Percentiles rank a stretch among this genome's conserved stretches.
Evolutionary conservation across 2,113 vertebrate genomes (phyloP).

Genomic region (Burhinus bistriatus): DNA sequence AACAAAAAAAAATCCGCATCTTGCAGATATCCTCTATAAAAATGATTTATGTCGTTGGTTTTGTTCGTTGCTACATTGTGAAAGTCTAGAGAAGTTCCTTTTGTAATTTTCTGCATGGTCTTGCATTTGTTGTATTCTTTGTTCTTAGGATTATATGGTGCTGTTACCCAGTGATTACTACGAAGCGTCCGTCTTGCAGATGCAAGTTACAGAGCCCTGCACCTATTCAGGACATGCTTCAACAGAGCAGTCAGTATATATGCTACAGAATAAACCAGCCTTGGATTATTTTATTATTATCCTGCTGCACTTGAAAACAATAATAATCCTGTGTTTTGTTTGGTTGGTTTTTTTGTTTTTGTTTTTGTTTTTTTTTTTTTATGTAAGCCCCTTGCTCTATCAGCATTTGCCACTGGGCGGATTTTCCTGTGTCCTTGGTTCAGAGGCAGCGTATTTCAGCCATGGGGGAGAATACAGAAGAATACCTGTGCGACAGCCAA

Average conservation of each 20-base stretch:
- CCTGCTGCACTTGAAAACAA: neutral
- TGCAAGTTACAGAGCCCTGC: conserved; percentile 85
- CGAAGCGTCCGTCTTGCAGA: conserved; percentile 82
- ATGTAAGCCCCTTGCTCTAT: conserved; percentile 87
- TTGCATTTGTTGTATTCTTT: neutral
- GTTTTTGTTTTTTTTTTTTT: neutral
- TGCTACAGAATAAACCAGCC: neutral
- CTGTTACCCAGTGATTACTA: conserved; percentile 91
- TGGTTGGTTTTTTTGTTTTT: neutral
- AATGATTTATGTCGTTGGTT: neutral
- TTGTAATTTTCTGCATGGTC: neutral
- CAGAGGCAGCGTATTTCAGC: conserved; percentile 71
- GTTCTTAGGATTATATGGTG: conserved; percentile 88
- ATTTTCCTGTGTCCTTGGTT: conserved; percentile 81
- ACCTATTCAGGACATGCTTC: conserved; percentile 29
- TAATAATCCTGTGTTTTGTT: conserved; percentile 5
- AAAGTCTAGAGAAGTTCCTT: neutral
- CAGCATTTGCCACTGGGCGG: conserved; percentile 84
- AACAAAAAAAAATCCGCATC: neutral
- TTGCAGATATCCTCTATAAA: neutral
- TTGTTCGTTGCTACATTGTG: neutral
- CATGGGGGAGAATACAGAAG: conserved; percentile 66
- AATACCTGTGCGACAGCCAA: conserved; percentile 68
- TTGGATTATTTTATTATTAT: neutral
- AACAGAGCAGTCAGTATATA: conserved; percentile 80